A percentile compares a stretch with the other conserved stretches of the same genome.
These are phyloP conservation scores for Xenopus borealis DNA, from an alignment of 2,113 vertebrate species.

Conservation along the genomic window DNA sequence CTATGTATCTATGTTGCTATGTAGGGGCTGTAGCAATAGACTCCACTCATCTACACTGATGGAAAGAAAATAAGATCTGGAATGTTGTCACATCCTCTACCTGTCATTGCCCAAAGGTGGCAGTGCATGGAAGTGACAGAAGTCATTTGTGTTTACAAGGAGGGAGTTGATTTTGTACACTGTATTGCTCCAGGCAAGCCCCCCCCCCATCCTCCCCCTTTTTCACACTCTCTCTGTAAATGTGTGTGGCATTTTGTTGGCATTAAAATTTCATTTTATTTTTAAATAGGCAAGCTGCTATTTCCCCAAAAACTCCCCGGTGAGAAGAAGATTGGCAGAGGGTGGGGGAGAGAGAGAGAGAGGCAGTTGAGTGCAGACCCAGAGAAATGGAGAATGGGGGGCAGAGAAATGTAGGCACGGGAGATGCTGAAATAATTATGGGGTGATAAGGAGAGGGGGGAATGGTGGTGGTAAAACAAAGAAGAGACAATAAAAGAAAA, in stretches of 20 bases:
- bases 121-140: slow-evolving; percentile 32
- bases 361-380: slow-evolving; percentile 29
- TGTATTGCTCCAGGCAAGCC: background rate
- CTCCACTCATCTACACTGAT: too few relatives aligned
- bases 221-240: slow-evolving; percentile 33
- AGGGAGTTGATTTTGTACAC: slow-evolving; percentile 28
- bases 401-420: background rate
- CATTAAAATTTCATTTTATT: slow-evolving; percentile 75
- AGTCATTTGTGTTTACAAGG: slow-evolving; percentile 44
- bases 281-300: slow-evolving; percentile 50
- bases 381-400: background rate
- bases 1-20: too few relatives aligned
- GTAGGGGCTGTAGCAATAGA: too few relatives aligned
- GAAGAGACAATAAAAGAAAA: background rate
- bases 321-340: slow-evolving; percentile 47
- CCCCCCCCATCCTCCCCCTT: background rate
- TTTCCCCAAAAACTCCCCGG: slow-evolving; percentile 49
- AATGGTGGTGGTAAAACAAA: background rate
- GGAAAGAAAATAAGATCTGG: too few relatives aligned
- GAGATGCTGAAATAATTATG: background rate
- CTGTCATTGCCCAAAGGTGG: slow-evolving; percentile 30
- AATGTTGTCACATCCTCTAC: slow-evolving; percentile 38
- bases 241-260: slow-evolving; percentile 61
- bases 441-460: background rate
- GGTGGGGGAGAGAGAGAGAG: slow-evolving; percentile 18